Base-by-base conservation (phyloP, 2,113 vertebrate species). In the Rhineura floridana region DNA sequence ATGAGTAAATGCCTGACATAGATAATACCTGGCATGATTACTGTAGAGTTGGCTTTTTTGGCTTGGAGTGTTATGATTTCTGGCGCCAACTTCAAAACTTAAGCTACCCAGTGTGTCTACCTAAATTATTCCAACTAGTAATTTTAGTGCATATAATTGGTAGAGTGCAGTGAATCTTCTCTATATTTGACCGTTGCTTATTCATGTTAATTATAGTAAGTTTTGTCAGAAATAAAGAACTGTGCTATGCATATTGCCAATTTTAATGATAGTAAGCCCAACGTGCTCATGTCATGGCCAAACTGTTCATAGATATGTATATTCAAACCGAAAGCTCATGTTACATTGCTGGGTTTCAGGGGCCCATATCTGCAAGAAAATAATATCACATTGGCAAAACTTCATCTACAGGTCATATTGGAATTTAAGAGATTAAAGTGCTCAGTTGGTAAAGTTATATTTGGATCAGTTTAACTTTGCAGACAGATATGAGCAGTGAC, bases 141-240 rank as follows among this genome's bases (percentile, higher is more conserved):
- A 95, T 96, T 96, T 94, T 76, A 42, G 85, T 94, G 89, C 86
- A 86, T 84, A 92, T 96, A 96, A 94, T 96, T 96, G 93, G 88
- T 94, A 87, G 94, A 95, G 92, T 46, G 73, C 86, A 94, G 92
- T 93, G 92, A 52, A 91, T 90, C 81, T 50, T 85, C 85, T 92
- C 93, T 95, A 93, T 96, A 92, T 94, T 94, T 93, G 86, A 86
- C 91, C 94, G 72, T 69, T 80, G n/a, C 87, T 90, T 94, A 4
- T 92, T 92, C 91, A 93, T 90, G 95, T 95, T 95, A 96, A 95
- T 96, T 95, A 95, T 84, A 94, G 94, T 91, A 95, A 91, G 92
- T 92, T 93, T 92, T 91, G 88, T 94, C 90, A 95, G 93, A 92
- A 94, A 94, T 55, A 59, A 84, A 88, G 81, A 86, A 78, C 65